phyloP scores from a whole-genome alignment of 2,888 invertebrate species.

The Rhingia campestris region DNA sequence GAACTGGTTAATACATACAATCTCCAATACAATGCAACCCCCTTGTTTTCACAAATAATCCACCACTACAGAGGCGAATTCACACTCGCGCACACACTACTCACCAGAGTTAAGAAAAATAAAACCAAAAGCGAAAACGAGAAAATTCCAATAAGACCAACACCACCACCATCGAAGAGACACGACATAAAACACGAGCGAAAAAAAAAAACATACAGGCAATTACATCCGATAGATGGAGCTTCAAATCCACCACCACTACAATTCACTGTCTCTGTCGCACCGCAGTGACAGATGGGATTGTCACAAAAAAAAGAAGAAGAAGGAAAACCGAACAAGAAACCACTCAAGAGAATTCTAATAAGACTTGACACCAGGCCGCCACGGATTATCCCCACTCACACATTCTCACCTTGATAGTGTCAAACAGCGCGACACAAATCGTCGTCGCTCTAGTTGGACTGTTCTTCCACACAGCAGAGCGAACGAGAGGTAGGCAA shows the following conservation, averaged over 20 bases:
- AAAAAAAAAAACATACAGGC: conserved; percentile 71
- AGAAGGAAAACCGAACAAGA: conserved; percentile 62
- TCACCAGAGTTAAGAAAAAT: conserved; percentile 73
- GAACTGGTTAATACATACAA: conserved; percentile 83
- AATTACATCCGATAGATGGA: conserved; percentile 71
- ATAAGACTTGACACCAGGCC: conserved; percentile 74
- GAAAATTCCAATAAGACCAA: conserved; percentile 70
- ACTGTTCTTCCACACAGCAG: conserved; percentile 73
- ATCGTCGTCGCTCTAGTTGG: conserved; percentile 28
- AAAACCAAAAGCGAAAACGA: conserved; percentile 59
- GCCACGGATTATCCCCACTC: conserved; percentile 78
- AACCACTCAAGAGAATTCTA: conserved; percentile 75
- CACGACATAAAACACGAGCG: conserved; percentile 39
- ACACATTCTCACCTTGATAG: conserved; percentile 76
- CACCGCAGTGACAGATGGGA: conserved; percentile 13
- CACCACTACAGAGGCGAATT: conserved; percentile 49
- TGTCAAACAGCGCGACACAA: conserved; percentile 75
- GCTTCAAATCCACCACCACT: conserved; percentile 43
- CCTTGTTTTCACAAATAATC: conserved; percentile 75
- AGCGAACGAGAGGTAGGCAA: conserved; percentile 76
- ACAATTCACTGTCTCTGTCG: conserved; percentile 26
- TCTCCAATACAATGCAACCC: conserved; percentile 79
- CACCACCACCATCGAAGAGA: conserved; percentile 53
- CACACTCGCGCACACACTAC: conserved; percentile 47
- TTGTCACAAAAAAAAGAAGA: conserved; percentile 54